phyloP scores from a whole-genome alignment of 2,797 vertebrate species.

The Rachycentron canadum region DNA sequence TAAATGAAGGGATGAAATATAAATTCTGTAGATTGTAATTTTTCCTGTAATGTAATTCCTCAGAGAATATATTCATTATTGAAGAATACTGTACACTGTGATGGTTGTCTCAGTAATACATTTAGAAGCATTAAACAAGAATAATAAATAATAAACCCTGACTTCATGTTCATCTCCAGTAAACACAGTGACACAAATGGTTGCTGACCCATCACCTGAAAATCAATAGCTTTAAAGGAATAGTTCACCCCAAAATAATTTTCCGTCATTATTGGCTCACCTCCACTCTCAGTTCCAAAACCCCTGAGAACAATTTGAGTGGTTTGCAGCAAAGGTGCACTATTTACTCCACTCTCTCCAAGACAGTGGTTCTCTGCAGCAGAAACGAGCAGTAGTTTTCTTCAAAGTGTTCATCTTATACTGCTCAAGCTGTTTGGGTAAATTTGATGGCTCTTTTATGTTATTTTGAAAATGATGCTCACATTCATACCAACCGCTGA shows the following conservation, averaged over 20 bases:
- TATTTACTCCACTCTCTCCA: constrained; percentile 15
- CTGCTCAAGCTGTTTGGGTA: constrained; percentile 18
- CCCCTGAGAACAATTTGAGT: constrained; percentile 5
- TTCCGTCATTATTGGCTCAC: constrained; percentile 9
- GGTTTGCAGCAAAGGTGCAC: constrained; percentile 3
- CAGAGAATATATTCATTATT: constrained; percentile 39
- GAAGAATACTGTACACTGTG: constrained; percentile 12
- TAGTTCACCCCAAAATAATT: constrained; percentile 5
- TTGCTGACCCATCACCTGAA: constrained; percentile 28
- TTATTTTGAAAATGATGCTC: constrained; percentile 35
- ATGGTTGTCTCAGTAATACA: constrained; percentile 26
- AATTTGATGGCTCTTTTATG: constrained; percentile 36
- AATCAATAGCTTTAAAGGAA: constrained; percentile 35
- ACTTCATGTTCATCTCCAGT: constrained; percentile 6
- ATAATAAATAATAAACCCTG: constrained; percentile 43
- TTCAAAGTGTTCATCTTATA: constrained; percentile 23
- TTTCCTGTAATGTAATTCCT: constrained; percentile 34
- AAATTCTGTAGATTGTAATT: constrained; percentile 44
- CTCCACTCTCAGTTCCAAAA: not conserved
- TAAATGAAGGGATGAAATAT: constrained; percentile 47
- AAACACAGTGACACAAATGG: constrained; percentile 21
- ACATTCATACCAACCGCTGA: constrained; percentile 16
- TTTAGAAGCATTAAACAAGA: constrained; percentile 26
- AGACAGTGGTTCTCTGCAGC: not conserved
- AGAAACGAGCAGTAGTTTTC: constrained; percentile 14